A percentile compares a stretch with the other conserved stretches of the same genome.
phyloP scores from a whole-genome alignment of 2,888 invertebrate genomes.

The Drosophila sordidula region DNA sequence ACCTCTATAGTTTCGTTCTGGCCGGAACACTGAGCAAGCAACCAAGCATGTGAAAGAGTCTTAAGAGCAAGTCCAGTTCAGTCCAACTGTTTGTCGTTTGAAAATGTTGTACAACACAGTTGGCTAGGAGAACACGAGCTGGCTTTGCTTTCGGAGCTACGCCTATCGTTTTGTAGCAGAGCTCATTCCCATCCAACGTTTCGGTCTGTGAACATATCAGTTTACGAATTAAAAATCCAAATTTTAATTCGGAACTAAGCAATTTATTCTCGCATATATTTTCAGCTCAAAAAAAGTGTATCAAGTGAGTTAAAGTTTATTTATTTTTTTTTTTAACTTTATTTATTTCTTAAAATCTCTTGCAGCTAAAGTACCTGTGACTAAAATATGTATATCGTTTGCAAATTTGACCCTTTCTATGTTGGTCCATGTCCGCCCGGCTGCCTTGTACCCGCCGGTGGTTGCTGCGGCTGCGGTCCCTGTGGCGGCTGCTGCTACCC shows the following conservation, averaged over 20 bases:
- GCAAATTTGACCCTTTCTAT: slow-evolving; percentile 66
- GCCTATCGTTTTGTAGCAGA: background rate
- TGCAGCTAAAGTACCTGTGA: too few relatives aligned
- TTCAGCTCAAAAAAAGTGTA: slow-evolving; percentile 11
- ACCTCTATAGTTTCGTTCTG: background rate
- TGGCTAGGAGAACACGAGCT: background rate
- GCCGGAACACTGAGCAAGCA: background rate
- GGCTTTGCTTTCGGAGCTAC: slow-evolving; percentile 4
- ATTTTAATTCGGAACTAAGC: background rate
- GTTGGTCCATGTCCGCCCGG: slow-evolving; percentile 68
- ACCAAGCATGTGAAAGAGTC: background rate
- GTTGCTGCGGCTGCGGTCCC: slow-evolving; percentile 21
- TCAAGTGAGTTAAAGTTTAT: slow-evolving; percentile 10
- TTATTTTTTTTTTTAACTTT: background rate
- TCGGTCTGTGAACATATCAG: slow-evolving; percentile 12
- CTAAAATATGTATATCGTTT: slow-evolving; percentile 51
- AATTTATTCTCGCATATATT: slow-evolving; percentile 31
- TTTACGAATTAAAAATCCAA: slow-evolving; percentile 1
- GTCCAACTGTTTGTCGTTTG: background rate
- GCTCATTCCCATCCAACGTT: slow-evolving; percentile 15
- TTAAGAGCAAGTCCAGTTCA: slow-evolving; percentile 1
- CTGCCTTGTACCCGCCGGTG: slow-evolving; percentile 34
- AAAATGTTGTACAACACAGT: background rate
- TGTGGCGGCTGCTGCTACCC: slow-evolving; percentile 25
- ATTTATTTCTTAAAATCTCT: too few relatives aligned